Percentiles rank a stretch among this genome's conserved stretches.
phyloP scores from a whole-genome alignment of 2,888 invertebrate genomes.

The Coleophora flavipennella region DNA sequence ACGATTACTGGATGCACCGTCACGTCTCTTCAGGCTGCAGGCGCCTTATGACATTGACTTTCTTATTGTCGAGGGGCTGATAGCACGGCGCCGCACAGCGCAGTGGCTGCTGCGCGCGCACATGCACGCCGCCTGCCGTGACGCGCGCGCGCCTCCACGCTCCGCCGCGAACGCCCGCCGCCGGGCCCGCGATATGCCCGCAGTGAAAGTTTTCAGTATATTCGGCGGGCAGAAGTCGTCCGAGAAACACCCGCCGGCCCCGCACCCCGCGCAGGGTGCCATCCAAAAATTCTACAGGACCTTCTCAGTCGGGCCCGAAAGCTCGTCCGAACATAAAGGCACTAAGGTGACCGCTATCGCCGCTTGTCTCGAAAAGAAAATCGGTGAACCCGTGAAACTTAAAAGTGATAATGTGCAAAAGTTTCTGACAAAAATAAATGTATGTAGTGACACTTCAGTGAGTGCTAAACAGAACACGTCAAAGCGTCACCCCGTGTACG shows the following conservation, averaged over 20 bases:
- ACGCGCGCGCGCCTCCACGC: slow-evolving; percentile 64
- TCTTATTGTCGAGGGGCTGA: slow-evolving; percentile 52
- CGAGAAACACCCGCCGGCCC: slow-evolving; percentile 48
- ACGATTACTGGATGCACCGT: slow-evolving; percentile 35
- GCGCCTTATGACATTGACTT: slow-evolving; percentile 64
- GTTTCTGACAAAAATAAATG: slow-evolving; percentile 37
- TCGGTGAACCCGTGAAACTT: slow-evolving; percentile 48
- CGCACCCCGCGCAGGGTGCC: slow-evolving; percentile 47
- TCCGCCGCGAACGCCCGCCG: slow-evolving; percentile 48
- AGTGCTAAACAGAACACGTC: slow-evolving; percentile 33
- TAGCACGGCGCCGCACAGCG: slow-evolving; percentile 25
- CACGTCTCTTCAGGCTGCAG: slow-evolving; percentile 29
- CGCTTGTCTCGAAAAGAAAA: slow-evolving; percentile 59
- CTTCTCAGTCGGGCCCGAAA: slow-evolving; percentile 58
- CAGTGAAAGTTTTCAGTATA: slow-evolving; percentile 71
- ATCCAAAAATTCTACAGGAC: slow-evolving; percentile 70
- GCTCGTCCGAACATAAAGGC: slow-evolving; percentile 49
- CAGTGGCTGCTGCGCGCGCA: slow-evolving; percentile 31
- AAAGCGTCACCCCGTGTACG: slow-evolving; percentile 50
- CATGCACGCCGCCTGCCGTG: slow-evolving; percentile 59
- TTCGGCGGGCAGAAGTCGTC: slow-evolving; percentile 69
- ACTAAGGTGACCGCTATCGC: slow-evolving; percentile 65
- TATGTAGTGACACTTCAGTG: slow-evolving; percentile 36
- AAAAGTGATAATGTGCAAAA: slow-evolving; percentile 57
- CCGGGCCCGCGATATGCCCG: slow-evolving; percentile 68